Evolutionary conservation across 1,140 invertebrate species (phyloP), one percentile per base, ranked within the genome.

Genomic region (Drosophila micromelanica): DNA sequence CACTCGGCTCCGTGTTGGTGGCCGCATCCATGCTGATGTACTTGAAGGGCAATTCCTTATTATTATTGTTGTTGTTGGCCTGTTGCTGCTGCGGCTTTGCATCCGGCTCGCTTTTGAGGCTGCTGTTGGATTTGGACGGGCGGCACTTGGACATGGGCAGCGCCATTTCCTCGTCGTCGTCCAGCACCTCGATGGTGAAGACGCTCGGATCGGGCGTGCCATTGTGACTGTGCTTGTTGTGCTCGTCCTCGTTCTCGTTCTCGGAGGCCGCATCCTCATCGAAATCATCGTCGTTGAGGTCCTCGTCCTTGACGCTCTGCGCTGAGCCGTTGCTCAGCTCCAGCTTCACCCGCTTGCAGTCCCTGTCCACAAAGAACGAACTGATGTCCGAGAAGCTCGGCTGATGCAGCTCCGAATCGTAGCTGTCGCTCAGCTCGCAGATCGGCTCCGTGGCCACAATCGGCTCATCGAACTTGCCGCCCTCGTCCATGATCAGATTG

Each of bases 241-340:
- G 56, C 5, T 61, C 75, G 45, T 82, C 74, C 20, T 23, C 45
- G 6, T 32, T 8, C 0, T 78, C 61, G 15, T 76, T 80, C 12
- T 90, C 87, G 2, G 87, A 82, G 1, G 82, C 87, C 0, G 87
- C 87, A 69, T 90, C 87, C 62, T 90, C 87, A 11, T 90, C 87
- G 30, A 90, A 90, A 56, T 90, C 82, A 48, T 90, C 87, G 42
- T 90, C 87, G 38, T 79, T 75, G 0, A 73, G 62, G 23, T 90
- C 78, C 0, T 71, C 64, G 8, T 78, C 70, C 15, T 52, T 60
- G 20, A 48, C 61, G 51, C 68, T 70, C 6, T 68, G 42, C 27
- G 7, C 52, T 37, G 67, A 64, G 8, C 61, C 55, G 20, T 69
- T 62, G 32, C 37, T 69, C 11, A 64, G 60, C 43, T 84, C 84